Evolutionary conservation across 2,113 vertebrate species (phyloP).

Genomic region (Festucalex cinctus): DNA sequence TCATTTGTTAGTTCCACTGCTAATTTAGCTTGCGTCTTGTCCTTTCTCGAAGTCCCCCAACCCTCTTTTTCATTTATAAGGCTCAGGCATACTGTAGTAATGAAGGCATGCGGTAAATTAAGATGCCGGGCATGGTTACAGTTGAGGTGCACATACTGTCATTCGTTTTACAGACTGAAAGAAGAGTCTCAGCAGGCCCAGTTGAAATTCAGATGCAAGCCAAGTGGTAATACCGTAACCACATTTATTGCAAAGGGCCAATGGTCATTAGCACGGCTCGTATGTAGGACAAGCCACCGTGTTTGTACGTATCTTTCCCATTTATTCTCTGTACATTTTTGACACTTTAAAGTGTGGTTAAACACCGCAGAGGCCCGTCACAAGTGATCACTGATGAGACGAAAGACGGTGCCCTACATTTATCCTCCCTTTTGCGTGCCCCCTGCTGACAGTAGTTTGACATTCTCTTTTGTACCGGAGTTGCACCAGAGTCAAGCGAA

Average conservation of each 20-base stretch:
- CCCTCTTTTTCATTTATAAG: constrained; percentile 13
- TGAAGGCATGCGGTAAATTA: constrained; percentile 9
- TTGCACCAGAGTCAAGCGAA: constrained; percentile 19
- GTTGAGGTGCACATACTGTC: background rate
- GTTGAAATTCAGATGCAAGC: constrained; percentile 42
- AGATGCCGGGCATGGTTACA: constrained; percentile 1
- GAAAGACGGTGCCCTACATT: constrained; percentile 38
- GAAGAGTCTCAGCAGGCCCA: constrained; percentile 37
- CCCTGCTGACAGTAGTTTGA: constrained; percentile 26
- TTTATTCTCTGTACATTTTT: constrained; percentile 40
- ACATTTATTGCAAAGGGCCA: constrained; percentile 46
- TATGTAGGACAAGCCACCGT: constrained; percentile 46
- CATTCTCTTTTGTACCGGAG: constrained; percentile 27
- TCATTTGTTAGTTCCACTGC: constrained; percentile 11
- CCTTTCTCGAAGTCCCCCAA: constrained; percentile 8
- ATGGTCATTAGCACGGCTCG: constrained; percentile 52
- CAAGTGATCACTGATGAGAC: constrained; percentile 41
- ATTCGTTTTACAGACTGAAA: constrained; percentile 2
- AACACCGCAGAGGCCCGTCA: constrained; percentile 48
- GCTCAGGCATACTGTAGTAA: background rate
- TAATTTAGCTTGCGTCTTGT: constrained; percentile 13
- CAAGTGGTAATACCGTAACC: constrained; percentile 50
- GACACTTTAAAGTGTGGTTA: constrained; percentile 34
- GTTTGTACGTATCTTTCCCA: constrained; percentile 42
- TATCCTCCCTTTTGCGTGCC: constrained; percentile 16